Percentiles rank a stretch among this genome's conserved stretches.
These are phyloP conservation scores for Pterocles orientalis DNA, from an alignment of 2,113 vertebrate species.

Conservation along the genomic window DNA sequence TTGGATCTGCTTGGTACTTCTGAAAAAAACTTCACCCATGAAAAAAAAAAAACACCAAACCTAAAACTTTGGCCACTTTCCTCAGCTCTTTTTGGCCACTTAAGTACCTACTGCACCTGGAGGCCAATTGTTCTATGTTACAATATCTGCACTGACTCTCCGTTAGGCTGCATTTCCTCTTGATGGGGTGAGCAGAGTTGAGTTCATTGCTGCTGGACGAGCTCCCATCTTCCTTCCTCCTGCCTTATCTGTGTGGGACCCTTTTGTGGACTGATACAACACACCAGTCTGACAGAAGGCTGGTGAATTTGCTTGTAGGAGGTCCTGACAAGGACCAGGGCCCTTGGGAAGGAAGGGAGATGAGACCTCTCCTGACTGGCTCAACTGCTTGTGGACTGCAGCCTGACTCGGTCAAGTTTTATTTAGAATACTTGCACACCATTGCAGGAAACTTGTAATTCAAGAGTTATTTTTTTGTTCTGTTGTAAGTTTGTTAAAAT, in stretches of 20 bases:
- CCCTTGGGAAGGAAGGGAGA: neutral
- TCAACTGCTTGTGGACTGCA: neutral
- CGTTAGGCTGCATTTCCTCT: neutral
- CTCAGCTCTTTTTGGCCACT: neutral
- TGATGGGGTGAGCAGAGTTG: neutral
- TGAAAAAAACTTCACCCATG: neutral
- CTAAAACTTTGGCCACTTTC: neutral
- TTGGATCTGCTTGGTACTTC: neutral
- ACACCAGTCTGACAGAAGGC: neutral
- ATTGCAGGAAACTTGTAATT: neutral
- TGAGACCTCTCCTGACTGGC: neutral
- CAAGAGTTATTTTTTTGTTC: neutral
- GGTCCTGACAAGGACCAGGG: rapidly evolving
- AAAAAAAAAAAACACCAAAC: neutral
- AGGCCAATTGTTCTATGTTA: rapidly evolving
- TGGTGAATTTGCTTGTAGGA: neutral
- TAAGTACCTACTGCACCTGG: too few relatives aligned
- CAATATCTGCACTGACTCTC: neutral
- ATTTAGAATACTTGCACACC: neutral
- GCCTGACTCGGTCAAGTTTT: neutral
- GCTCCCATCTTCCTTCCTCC: neutral
- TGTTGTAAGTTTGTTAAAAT: neutral
- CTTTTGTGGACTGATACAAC: neutral
- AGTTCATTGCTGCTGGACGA: neutral
- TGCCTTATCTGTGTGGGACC: neutral